These are phyloP conservation scores for Sipha flava DNA, from an alignment of 1,140 invertebrate genomes.

Conservation along the genomic window DNA sequence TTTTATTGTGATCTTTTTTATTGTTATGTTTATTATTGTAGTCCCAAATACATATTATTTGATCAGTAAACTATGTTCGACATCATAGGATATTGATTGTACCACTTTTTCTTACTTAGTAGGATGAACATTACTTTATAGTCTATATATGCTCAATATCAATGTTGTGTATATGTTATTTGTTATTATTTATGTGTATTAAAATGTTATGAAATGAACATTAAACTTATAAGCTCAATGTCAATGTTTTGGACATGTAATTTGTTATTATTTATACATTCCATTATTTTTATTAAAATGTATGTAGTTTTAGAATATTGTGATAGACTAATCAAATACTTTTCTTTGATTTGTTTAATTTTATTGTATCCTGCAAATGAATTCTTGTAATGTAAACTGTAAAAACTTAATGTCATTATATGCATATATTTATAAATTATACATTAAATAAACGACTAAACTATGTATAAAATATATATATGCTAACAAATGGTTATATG, in stretches of 20 bases:
- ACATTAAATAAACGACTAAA: not conserved
- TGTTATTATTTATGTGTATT: not conserved
- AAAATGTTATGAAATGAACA: not conserved
- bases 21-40: not conserved
- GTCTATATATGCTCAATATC: not conserved
- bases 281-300: not conserved
- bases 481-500: too few species aligned
- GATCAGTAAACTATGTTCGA: not conserved
- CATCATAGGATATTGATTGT: not conserved
- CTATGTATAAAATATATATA: not conserved
- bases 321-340: constrained; percentile 12
- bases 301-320: not conserved
- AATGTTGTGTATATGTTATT: constrained; percentile 7
- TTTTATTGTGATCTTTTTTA: not conserved
- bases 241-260: not conserved
- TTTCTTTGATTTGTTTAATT: not conserved
- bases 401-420: not conserved
- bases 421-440: not conserved
- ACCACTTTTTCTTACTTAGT: not conserved
- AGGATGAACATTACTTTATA: not conserved
- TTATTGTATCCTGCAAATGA: not conserved
- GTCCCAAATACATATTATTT: not conserved
- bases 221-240: constrained; percentile 1
- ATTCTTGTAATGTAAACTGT: not conserved
- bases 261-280: constrained; percentile 5